phyloP scores from a whole-genome alignment of 53 echinoderm and acorn worm genomes.

The Mesocentrotus franciscanus region DNA sequence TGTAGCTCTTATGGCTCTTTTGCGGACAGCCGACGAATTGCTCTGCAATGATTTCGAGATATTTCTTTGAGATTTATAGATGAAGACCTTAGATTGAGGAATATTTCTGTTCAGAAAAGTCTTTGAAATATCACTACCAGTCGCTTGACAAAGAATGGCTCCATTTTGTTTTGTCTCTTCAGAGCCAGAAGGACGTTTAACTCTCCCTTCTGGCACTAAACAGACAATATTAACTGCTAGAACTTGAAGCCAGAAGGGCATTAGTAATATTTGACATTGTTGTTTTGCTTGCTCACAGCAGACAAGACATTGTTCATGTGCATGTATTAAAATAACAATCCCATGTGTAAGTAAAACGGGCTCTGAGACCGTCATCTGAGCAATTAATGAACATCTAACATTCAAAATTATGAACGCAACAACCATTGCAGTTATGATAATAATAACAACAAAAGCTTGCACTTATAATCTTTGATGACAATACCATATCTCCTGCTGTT shows the following conservation, averaged over 20 bases:
- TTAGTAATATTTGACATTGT: too few relatives aligned
- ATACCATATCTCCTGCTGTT: constrained; percentile 14
- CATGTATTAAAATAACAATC: neutral
- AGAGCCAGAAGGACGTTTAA: too few relatives aligned
- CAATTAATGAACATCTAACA: neutral
- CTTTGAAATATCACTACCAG: too few relatives aligned
- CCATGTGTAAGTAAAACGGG: neutral
- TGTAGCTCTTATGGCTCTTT: too few relatives aligned
- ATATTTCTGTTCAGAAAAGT: neutral
- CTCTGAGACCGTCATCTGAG: too few relatives aligned
- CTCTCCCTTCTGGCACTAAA: too few relatives aligned
- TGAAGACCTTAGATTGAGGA: neutral
- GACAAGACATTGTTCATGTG: neutral
- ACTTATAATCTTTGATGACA: neutral
- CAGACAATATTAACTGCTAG: too few relatives aligned
- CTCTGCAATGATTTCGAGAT: neutral
- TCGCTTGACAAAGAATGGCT: too few relatives aligned
- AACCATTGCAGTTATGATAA: neutral
- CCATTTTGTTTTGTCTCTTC: too few relatives aligned
- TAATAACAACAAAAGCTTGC: neutral
- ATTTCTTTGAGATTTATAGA: neutral
- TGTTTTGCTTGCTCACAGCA: neutral
- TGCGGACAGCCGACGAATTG: neutral
- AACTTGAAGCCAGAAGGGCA: too few relatives aligned
- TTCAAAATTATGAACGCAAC: constrained; percentile 6